A percentile compares a stretch with the other conserved stretches of the same genome.
Evolutionary conservation across 2,888 invertebrate species (phyloP).

Genomic region (Macrosiphum euphorbiae): DNA sequence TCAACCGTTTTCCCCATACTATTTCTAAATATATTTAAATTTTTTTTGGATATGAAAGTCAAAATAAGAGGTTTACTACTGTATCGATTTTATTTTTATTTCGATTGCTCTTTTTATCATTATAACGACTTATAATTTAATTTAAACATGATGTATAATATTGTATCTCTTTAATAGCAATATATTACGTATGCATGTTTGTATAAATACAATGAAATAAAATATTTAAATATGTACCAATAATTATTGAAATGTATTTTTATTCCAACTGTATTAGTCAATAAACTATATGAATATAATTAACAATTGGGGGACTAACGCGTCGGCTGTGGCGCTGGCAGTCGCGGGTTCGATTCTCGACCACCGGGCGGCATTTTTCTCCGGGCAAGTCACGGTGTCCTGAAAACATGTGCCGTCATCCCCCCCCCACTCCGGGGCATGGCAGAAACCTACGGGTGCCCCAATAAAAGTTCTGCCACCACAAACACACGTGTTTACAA

Average conservation of each 20-base stretch:
- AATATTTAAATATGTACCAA: background rate
- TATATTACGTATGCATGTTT: background rate
- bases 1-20: background rate
- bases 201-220: background rate
- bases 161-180: background rate
- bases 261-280: background rate
- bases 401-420: too few relatives aligned
- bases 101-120: background rate
- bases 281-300: background rate
- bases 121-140: background rate
- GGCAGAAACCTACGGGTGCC: too few relatives aligned
- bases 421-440: too few relatives aligned
- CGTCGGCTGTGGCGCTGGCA: too few relatives aligned
- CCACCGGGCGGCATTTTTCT: too few relatives aligned
- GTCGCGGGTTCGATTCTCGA: too few relatives aligned
- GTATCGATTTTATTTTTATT: background rate
- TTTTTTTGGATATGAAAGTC: background rate
- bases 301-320: too few relatives aligned
- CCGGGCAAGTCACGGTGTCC: too few relatives aligned
- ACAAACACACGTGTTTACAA: too few relatives aligned
- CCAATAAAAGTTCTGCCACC: too few relatives aligned
- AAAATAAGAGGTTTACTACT: background rate
- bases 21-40: background rate
- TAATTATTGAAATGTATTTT: background rate
- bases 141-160: background rate